Evolutionary conservation across 2,888 invertebrate species (phyloP).

Genomic region (Aphodius sticticus): DNA sequence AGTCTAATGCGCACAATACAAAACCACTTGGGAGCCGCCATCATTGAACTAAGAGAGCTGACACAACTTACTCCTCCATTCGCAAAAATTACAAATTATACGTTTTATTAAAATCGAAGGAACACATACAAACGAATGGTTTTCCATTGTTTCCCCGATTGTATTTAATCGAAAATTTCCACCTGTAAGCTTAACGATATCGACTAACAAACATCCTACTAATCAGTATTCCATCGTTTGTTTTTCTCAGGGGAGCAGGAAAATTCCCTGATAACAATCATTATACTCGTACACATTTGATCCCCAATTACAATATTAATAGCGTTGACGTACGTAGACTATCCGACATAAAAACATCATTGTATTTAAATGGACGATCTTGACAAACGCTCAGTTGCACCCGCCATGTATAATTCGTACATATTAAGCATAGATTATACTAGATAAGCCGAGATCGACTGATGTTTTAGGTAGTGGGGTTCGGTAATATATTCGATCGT

Average conservation of each 20-base stretch:
- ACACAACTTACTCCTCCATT: no score
- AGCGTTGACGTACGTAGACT: background rate
- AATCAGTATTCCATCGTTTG: background rate
- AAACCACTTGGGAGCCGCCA: no score
- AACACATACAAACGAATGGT: no score
- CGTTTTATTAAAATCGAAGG: no score
- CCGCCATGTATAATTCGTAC: background rate
- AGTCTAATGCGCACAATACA: no score
- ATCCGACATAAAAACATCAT: background rate
- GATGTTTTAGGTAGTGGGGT: background rate
- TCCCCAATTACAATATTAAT: background rate
- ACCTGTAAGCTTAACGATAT: no score
- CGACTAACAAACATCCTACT: no score
- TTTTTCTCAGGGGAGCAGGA: background rate
- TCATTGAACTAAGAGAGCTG: no score
- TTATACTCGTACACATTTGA: background rate
- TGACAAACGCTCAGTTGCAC: background rate
- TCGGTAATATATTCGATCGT: constrained; percentile 20
- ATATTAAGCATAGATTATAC: background rate
- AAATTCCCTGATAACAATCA: background rate
- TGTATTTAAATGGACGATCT: constrained; percentile 5
- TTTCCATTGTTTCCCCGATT: no score
- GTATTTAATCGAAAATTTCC: no score
- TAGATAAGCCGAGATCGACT: background rate
- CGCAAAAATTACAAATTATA: no score